These are phyloP conservation scores for Erebia epiphron DNA, from an alignment of 2,888 invertebrate genomes.

Conservation along the genomic window DNA sequence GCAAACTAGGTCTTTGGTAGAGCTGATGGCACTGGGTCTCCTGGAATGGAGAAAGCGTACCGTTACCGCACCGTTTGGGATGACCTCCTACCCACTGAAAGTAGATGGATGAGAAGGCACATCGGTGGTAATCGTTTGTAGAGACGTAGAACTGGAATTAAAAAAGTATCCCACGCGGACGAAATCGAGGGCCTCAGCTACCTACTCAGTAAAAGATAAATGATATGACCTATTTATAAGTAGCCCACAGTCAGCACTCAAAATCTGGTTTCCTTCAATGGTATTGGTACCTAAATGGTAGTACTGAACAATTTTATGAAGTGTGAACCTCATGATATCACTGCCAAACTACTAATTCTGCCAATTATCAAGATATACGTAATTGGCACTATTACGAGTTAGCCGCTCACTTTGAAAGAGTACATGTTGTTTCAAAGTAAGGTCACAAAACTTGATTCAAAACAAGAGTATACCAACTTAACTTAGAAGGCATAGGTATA, in stretches of 20 bases:
- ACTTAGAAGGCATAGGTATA: neutral
- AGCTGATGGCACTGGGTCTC: too few relatives aligned
- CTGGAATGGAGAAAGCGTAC: too few relatives aligned
- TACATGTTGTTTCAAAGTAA: constrained; percentile 20
- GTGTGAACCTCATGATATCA: constrained; percentile 73
- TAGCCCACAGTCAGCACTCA: constrained; percentile 28
- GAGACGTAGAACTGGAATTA: too few relatives aligned
- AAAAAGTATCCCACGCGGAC: too few relatives aligned
- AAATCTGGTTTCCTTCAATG: constrained; percentile 37
- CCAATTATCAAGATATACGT: constrained; percentile 64
- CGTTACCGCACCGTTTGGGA: too few relatives aligned
- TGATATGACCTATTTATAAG: constrained; percentile 30
- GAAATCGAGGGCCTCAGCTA: too few relatives aligned
- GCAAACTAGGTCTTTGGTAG: too few relatives aligned
- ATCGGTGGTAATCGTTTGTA: too few relatives aligned
- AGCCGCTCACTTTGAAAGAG: constrained; percentile 26
- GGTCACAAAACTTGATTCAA: constrained; percentile 2
- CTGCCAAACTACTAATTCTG: constrained; percentile 59
- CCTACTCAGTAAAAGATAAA: constrained; percentile 13
- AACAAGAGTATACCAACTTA: neutral
- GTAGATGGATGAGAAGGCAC: too few relatives aligned
- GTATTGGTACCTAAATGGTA: constrained; percentile 17
- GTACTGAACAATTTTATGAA: constrained; percentile 51
- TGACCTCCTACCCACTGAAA: too few relatives aligned
- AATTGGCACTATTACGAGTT: constrained; percentile 52